A percentile compares a stretch with the other conserved stretches of the same genome.
Evolutionary conservation across 1,140 invertebrate genomes (phyloP).

Genomic region (Dendrolimus punctatus): DNA sequence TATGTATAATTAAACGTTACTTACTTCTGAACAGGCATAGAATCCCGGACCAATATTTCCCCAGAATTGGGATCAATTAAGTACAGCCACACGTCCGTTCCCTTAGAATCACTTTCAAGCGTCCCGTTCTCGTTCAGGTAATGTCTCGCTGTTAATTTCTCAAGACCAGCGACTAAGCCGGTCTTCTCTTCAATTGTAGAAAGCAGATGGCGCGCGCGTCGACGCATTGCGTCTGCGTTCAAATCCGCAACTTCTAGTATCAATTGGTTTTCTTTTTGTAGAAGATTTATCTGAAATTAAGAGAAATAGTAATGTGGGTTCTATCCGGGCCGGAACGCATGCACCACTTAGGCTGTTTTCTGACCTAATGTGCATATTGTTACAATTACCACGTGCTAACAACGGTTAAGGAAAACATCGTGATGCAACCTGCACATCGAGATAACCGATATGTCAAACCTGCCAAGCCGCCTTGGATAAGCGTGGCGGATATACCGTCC

Average conservation of each 20-base stretch:
- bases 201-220: slow-evolving; percentile 76
- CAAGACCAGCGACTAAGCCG: slow-evolving; percentile 83
- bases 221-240: slow-evolving; percentile 80
- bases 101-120: slow-evolving; percentile 79
- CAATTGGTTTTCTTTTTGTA: slow-evolving; percentile 78
- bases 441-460: too few species aligned
- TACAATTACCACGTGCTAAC: too few species aligned
- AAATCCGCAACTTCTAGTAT: slow-evolving; percentile 84
- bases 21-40: slow-evolving; percentile 79
- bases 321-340: too few species aligned
- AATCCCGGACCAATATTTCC: slow-evolving; percentile 81
- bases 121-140: slow-evolving; percentile 81
- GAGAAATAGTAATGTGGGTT: too few species aligned
- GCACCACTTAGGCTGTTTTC: too few species aligned
- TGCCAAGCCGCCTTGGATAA: too few species aligned
- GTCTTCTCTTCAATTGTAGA: slow-evolving; percentile 82
- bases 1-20: slow-evolving; percentile 18
- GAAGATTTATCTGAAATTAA: slow-evolving; percentile 56
- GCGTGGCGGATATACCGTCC: too few species aligned
- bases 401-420: too few species aligned
- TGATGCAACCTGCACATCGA: too few species aligned
- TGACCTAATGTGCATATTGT: too few species aligned
- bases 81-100: slow-evolving; percentile 91
- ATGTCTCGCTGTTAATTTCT: slow-evolving; percentile 81
- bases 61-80: slow-evolving; percentile 86